phyloP scores from a whole-genome alignment of 1,140 invertebrate species.

The Anastrepha ludens region DNA sequence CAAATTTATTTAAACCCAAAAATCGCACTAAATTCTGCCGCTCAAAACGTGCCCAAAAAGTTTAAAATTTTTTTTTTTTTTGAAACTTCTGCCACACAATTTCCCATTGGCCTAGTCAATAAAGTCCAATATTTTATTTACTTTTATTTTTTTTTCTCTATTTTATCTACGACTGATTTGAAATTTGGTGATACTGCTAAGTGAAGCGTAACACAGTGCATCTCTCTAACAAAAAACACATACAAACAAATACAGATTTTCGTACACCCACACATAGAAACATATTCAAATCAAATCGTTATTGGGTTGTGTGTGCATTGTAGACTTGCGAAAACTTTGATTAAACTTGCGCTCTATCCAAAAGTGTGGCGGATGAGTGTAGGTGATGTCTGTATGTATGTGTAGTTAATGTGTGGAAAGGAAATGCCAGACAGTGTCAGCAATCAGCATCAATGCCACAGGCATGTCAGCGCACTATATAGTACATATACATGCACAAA shows the following conservation, averaged over 20 bases:
- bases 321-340: conserved; percentile 31
- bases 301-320: no score
- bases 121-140: conserved; percentile 17
- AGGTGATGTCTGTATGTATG: neutral
- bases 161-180: neutral
- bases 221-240: neutral
- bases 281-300: neutral
- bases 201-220: conserved; percentile 4
- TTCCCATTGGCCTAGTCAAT: conserved; percentile 33
- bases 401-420: neutral
- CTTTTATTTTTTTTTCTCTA: neutral
- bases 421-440: neutral
- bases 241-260: neutral
- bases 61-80: neutral
- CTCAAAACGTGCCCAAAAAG: neutral
- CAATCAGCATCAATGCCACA: conserved; percentile 18
- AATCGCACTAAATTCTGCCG: neutral
- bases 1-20: neutral
- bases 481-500: no score
- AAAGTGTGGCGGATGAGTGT: neutral
- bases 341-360: neutral
- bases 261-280: neutral
- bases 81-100: neutral
- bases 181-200: neutral
- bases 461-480: neutral